phyloP scores from a whole-genome alignment of 2,113 vertebrate species.

The Nycticorax nycticorax region DNA sequence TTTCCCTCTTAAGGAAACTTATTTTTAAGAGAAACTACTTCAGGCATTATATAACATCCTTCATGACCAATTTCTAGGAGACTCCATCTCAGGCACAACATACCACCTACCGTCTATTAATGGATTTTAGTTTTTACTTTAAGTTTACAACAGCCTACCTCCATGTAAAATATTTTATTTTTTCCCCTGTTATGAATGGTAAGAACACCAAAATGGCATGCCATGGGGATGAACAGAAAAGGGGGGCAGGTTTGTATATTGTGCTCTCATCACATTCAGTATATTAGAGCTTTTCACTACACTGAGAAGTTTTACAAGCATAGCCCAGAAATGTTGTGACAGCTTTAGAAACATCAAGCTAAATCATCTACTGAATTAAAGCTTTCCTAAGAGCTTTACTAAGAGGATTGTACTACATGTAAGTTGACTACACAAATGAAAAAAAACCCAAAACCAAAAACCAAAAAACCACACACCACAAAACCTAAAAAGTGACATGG shows the following conservation, averaged over 20 bases:
- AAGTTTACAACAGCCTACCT: background rate
- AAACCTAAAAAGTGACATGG: background rate
- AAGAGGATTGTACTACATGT: conserved; percentile 36
- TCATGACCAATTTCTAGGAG: background rate
- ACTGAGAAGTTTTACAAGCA: background rate
- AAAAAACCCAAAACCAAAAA: background rate
- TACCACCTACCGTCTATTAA: background rate
- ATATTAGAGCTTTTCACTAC: background rate
- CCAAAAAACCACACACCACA: background rate
- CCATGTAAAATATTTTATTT: background rate
- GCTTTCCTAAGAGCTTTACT: conserved; percentile 35
- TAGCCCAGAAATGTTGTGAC: background rate
- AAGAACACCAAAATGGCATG: background rate
- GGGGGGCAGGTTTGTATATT: background rate
- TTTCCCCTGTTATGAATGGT: background rate
- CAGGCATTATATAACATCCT: background rate
- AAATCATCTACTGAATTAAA: conserved; percentile 48
- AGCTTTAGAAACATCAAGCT: conserved; percentile 20
- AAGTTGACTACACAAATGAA: conserved; percentile 34
- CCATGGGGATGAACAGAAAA: background rate
- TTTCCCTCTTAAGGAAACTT: background rate
- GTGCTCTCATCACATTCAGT: background rate
- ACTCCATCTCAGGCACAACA: background rate
- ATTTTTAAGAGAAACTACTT: background rate
- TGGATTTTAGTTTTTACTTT: background rate